A percentile compares a stretch with the other conserved stretches of the same genome.
These are phyloP conservation scores for Silurus glanis DNA, from an alignment of 2,113 vertebrate species.

Conservation along the genomic window DNA sequence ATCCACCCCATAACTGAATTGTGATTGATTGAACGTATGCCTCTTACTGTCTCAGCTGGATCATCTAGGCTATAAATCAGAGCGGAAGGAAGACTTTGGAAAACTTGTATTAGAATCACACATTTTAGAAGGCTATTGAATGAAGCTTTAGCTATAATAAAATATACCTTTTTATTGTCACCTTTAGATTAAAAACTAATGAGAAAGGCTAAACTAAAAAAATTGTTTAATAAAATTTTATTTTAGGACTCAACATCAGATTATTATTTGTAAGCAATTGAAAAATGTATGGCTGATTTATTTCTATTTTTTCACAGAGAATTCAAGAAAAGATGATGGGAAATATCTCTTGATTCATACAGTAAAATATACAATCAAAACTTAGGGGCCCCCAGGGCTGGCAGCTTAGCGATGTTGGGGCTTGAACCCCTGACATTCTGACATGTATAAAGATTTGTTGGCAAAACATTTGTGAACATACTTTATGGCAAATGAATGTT, in stretches of 20 bases:
- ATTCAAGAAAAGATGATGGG: no score
- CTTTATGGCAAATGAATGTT: neutral
- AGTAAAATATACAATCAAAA: neutral
- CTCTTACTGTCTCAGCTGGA: conserved; percentile 21
- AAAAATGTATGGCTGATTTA: neutral
- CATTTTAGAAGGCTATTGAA: neutral
- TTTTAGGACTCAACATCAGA: neutral
- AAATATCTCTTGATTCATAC: neutral
- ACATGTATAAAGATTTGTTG: neutral
- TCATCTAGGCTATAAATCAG: conserved; percentile 7
- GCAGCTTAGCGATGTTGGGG: no score
- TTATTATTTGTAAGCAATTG: neutral
- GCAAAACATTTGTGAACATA: neutral
- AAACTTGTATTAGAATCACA: neutral
- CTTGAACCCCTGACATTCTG: no score
- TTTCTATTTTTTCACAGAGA: neutral
- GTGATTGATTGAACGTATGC: conserved; percentile 24
- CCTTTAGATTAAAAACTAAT: neutral
- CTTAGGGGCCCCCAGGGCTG: no score
- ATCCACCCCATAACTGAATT: conserved; percentile 43
- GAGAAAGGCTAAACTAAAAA: neutral
- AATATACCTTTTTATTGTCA: neutral
- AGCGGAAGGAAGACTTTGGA: neutral
- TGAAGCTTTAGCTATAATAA: neutral
- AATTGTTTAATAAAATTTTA: neutral